Evolutionary conservation across 2,888 invertebrate genomes (phyloP).

Genomic region (Athetis lepigone): DNA sequence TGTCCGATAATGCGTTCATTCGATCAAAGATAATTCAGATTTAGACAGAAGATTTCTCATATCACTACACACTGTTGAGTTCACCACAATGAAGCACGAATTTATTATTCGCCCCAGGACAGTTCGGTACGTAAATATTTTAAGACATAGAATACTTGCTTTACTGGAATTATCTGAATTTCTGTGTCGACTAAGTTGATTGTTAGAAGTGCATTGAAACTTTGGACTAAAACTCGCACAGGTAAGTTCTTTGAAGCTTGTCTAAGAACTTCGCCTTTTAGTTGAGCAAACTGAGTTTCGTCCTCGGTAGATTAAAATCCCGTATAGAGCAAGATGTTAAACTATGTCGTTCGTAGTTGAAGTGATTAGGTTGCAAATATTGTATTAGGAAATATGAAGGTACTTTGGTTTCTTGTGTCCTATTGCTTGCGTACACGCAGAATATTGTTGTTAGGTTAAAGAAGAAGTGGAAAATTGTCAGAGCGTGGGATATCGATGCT

Average conservation of each 20-base stretch:
- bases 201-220: conserved; percentile 27
- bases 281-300: conserved; percentile 14
- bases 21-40: conserved; percentile 59
- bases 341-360: conserved; percentile 1
- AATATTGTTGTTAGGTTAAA: conserved; percentile 5
- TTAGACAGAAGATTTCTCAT: conserved; percentile 37
- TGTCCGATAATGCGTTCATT: conserved; percentile 47
- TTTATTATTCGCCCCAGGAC: conserved; percentile 51
- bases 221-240: conserved; percentile 36
- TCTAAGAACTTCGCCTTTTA: conserved; percentile 9
- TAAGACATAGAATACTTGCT: conserved; percentile 8
- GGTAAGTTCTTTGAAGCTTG: conserved; percentile 49
- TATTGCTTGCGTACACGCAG: conserved; percentile 5
- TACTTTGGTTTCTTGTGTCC: background rate
- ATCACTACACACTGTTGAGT: conserved; percentile 29
- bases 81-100: conserved; percentile 51
- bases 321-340: background rate
- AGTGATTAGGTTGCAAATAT: conserved; percentile 2
- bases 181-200: conserved; percentile 29
- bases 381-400: conserved; percentile 1
- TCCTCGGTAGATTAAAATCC: conserved; percentile 24
- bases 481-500: conserved; percentile 58
- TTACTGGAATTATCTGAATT: conserved; percentile 6
- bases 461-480: conserved; percentile 25
- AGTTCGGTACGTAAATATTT: conserved; percentile 57